Evolutionary conservation across 2,113 vertebrate genomes (phyloP).

Genomic region (Craseonycteris thonglongyai): DNA sequence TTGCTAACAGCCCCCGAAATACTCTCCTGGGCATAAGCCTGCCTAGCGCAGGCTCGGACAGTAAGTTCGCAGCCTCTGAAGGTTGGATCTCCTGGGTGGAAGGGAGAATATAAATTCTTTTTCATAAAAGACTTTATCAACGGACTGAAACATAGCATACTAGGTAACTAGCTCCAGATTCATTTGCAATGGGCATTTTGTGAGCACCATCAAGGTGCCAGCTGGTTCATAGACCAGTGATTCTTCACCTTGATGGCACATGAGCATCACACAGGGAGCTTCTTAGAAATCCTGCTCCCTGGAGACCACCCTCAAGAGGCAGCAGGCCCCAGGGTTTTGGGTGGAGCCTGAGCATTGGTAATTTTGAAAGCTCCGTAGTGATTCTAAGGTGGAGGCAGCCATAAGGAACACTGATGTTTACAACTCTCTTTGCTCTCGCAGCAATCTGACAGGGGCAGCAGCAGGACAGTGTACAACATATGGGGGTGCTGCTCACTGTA

Average conservation of each 20-base stretch:
- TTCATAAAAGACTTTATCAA: not conserved
- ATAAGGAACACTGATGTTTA: not conserved
- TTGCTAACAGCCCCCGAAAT: conserved; percentile 45
- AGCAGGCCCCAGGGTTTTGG: not conserved
- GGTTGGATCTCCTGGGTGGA: not conserved
- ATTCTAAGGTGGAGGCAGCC: not conserved
- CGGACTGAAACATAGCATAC: not conserved
- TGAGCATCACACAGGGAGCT: not conserved
- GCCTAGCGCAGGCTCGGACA: conserved; percentile 12
- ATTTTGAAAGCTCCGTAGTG: not conserved
- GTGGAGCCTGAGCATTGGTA: not conserved
- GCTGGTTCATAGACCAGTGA: not conserved
- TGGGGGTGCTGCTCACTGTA: fast-evolving
- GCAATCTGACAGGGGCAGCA: not conserved
- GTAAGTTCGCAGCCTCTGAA: conserved; percentile 34
- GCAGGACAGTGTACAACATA: not conserved
- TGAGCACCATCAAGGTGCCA: not conserved
- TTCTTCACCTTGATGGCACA: not conserved
- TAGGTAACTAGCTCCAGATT: not conserved
- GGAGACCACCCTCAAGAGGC: not conserved
- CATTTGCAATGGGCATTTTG: not conserved
- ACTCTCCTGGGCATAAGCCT: conserved; percentile 25
- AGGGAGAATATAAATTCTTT: conserved; percentile 31
- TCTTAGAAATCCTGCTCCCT: not conserved
- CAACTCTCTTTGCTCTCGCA: not conserved